Evolutionary conservation across 2,888 invertebrate species (phyloP).

Genomic region (Cerastoderma edule): DNA sequence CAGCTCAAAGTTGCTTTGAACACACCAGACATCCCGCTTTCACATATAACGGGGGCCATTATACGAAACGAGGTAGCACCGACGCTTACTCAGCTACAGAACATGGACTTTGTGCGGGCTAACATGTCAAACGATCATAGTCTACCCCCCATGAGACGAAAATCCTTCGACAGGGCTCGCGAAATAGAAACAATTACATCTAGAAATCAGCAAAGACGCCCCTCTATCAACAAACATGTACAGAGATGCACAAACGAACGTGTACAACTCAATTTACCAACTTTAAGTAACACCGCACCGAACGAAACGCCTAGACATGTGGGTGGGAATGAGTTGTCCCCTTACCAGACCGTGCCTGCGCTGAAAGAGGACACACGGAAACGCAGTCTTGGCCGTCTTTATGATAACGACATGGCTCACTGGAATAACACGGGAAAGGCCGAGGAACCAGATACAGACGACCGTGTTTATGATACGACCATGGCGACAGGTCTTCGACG

Average conservation of each 20-base stretch:
- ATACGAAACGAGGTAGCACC: slow-evolving; percentile 48
- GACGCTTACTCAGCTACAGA: slow-evolving; percentile 22
- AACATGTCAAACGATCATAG: slow-evolving; percentile 20
- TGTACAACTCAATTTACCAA: slow-evolving; percentile 1
- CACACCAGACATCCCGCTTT: slow-evolving; percentile 33
- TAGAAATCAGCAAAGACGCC: background rate
- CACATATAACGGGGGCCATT: slow-evolving; percentile 45
- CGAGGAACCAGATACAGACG: background rate
- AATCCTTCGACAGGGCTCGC: slow-evolving; percentile 26
- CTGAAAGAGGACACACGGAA: background rate
- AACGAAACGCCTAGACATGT: background rate
- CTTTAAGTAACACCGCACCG: background rate
- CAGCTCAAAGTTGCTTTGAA: slow-evolving; percentile 42
- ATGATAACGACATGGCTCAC: background rate
- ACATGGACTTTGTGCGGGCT: slow-evolving; percentile 40
- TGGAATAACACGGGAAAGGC: background rate
- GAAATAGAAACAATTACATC: slow-evolving; percentile 22
- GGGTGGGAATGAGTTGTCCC: background rate
- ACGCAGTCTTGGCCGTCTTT: slow-evolving; percentile 1
- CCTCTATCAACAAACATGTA: background rate
- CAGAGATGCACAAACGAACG: background rate
- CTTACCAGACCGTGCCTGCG: background rate
- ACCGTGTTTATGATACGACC: slow-evolving; percentile 6
- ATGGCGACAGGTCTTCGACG: slow-evolving; percentile 7
- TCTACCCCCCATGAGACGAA: slow-evolving; percentile 28